Conservation (phyloP, 2,888 invertebrate genomes). For the Habroteleia sp. region DNA sequence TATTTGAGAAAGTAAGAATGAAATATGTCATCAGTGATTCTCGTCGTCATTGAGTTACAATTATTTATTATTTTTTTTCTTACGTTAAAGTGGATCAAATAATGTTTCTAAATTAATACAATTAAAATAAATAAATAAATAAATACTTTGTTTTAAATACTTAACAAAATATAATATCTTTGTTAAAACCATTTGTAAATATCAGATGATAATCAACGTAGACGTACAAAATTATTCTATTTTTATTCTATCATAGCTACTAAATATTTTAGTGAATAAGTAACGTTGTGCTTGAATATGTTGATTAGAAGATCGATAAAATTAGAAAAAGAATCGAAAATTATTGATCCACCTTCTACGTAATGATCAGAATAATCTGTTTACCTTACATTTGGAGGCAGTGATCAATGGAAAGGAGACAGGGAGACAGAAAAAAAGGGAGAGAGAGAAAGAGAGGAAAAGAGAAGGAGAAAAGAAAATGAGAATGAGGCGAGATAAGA, state of each 20-base stretch:
- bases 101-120: not conserved
- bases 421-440: constrained; percentile 10
- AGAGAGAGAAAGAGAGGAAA: constrained; percentile 18
- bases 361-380: constrained; percentile 21
- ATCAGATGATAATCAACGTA: too few relatives aligned
- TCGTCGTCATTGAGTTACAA: too few relatives aligned
- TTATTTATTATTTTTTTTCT: not conserved
- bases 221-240: too few relatives aligned
- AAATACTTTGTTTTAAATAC: too few relatives aligned
- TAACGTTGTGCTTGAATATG: too few relatives aligned
- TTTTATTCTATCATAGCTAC: too few relatives aligned
- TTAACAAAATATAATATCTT: too few relatives aligned
- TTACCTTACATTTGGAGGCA: constrained; percentile 9
- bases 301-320: not conserved
- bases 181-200: too few relatives aligned
- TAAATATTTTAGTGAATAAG: too few relatives aligned
- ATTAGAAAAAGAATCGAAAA: not conserved
- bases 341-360: constrained; percentile 27
- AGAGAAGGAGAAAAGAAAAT: constrained; percentile 27
- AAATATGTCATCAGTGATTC: too few relatives aligned
- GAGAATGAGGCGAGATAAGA: constrained; percentile 49
- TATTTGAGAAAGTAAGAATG: too few relatives aligned
- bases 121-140: too few relatives aligned
- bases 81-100: not conserved
- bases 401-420: constrained; percentile 18